Base-by-base conservation (phyloP, 2,797 vertebrate genomes). In the Poecile montanus region DNA sequence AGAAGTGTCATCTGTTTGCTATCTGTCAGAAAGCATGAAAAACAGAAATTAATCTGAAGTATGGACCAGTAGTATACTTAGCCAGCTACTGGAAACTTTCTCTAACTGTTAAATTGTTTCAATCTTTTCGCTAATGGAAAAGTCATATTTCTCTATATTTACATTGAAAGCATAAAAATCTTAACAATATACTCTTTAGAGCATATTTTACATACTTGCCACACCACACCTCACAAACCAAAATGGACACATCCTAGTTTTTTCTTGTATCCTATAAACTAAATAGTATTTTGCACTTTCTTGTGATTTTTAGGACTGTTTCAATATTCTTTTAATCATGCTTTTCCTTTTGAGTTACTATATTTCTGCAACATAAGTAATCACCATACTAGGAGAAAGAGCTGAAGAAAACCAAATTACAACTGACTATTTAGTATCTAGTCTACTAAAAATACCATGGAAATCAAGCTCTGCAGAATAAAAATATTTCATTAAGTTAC, bases 371-470 rank as follows among this genome's bases (percentile, higher is more conserved):
- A 61, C 53, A 79, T 30, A 75, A 87, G 76, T 65, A 90, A 79
- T 79, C 58, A 67, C 7, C 10, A 32, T 50, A n/a, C 30, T 68
- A 26, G 44, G 47, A 81, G 42, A 85, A 92, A 57, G 48, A 85
- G 72, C 32, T 47, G n/a, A 74, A 85, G 51, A 79, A 91, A 92
- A 58, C 26, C 30, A 87, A 91, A 88, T 91, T 79, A 87, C 67
- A 95, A 82, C 25, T 65, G 66, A 92, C 48, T 89, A 12, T 75
- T 91, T 48, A 63, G 82, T 89, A 65, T 75, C 44, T 66, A 60
- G 15, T 48, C 44, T 84, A 61, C 86, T 90, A 88, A 93, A 96
- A 95, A 84, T 84, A 95, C 32, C 60, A 73, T 17, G 6, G 70
- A 89, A 94, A 76, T 91, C 54, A 93, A 87, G 38, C 60, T 81